Conservation (phyloP, 2,113 vertebrate species). For the Pachycephala philippinensis region DNA sequence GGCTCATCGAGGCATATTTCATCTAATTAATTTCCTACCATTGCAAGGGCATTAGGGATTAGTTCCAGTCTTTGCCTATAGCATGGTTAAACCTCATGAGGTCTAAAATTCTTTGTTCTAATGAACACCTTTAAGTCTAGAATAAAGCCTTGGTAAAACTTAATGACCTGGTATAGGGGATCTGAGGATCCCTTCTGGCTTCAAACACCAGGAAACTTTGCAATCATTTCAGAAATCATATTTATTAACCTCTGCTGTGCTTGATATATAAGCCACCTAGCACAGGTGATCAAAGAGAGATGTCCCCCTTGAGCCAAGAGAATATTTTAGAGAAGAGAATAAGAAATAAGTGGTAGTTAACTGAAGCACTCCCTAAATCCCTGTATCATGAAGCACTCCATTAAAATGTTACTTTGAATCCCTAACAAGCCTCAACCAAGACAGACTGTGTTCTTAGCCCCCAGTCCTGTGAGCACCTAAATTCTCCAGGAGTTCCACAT, state of each 20-base stretch:
- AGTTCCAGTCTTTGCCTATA: conserved; percentile 35
- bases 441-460: neutral
- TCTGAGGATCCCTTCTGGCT: conserved; percentile 5
- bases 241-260: conserved; percentile 24
- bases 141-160: conserved; percentile 26
- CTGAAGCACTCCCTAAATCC: neutral
- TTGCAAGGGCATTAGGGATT: neutral
- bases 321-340: neutral
- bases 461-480: neutral
- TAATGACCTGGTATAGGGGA: neutral
- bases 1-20: conserved; percentile 9
- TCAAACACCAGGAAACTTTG: conserved; percentile 15
- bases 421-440: neutral
- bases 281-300: conserved; percentile 29
- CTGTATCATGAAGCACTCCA: neutral
- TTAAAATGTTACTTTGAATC: conserved; percentile 7
- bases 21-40: conserved; percentile 36
- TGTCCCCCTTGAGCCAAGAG: neutral
- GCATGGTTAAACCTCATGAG: conserved; percentile 14
- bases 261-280: conserved; percentile 19
- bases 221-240: conserved; percentile 40
- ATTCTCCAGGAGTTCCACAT: neutral
- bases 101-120: conserved; percentile 25
- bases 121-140: conserved; percentile 46
- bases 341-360: conserved; percentile 33